phyloP scores from a whole-genome alignment of 2,888 invertebrate genomes.

The Mesodorylaimus sp. region DNA sequence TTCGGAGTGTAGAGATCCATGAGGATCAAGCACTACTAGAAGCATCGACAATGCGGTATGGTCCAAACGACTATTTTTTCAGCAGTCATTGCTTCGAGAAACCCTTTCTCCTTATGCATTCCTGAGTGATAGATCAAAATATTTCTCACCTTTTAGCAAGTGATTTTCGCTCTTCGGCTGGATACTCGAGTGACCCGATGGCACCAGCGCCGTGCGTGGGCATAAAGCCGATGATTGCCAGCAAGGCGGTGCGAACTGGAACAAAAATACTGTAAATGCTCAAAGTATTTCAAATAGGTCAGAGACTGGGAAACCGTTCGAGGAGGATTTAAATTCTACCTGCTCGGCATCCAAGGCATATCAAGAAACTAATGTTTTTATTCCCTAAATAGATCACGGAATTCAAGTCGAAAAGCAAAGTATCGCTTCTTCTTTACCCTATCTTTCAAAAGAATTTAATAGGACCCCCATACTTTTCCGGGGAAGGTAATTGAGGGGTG shows the following conservation, averaged over 20 bases:
- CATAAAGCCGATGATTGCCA: slow-evolving; percentile 84
- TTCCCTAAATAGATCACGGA: no score
- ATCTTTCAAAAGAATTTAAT: no score
- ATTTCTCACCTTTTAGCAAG: slow-evolving; percentile 52
- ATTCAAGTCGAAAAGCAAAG: no score
- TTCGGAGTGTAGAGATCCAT: no score
- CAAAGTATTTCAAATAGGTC: not conserved
- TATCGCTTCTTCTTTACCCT: no score
- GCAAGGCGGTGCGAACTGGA: slow-evolving; percentile 58
- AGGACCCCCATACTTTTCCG: no score
- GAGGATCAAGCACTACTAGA: no score
- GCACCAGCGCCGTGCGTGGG: slow-evolving; percentile 72
- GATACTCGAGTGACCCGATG: slow-evolving; percentile 72
- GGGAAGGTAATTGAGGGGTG: no score
- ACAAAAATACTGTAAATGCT: slow-evolving; percentile 8
- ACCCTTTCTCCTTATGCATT: not conserved
- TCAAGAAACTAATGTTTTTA: no score
- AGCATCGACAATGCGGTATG: not conserved
- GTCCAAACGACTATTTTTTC: not conserved
- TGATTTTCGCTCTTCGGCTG: slow-evolving; percentile 56
- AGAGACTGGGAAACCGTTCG: slow-evolving; percentile 6
- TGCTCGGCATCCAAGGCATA: no score
- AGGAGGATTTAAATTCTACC: not conserved
- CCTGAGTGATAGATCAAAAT: not conserved
- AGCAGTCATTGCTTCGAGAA: not conserved